These are phyloP conservation scores for Agelaius phoeniceus DNA, from an alignment of 2,113 vertebrate species.

Conservation along the genomic window DNA sequence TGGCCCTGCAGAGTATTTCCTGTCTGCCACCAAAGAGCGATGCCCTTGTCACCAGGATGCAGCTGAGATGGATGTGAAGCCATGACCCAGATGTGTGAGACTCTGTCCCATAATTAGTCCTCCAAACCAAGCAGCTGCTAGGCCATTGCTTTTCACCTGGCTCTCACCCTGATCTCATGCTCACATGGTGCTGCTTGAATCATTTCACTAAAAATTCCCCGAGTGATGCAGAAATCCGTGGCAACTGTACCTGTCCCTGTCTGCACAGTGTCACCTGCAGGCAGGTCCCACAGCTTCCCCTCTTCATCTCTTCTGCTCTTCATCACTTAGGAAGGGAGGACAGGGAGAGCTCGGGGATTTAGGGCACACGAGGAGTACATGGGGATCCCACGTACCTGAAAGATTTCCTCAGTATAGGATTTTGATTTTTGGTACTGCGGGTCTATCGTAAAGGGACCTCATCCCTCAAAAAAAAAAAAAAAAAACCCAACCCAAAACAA, in stretches of 20 bases:
- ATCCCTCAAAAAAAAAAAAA: background rate
- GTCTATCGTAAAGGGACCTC: background rate
- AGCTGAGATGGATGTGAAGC: background rate
- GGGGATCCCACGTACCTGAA: background rate
- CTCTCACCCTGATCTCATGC: background rate
- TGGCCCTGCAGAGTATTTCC: background rate
- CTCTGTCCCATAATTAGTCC: background rate
- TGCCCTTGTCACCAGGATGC: background rate
- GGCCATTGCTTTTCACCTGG: background rate
- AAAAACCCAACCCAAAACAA: background rate
- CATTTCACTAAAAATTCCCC: background rate
- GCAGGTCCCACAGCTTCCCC: background rate
- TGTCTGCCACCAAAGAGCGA: background rate
- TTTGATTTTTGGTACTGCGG: background rate
- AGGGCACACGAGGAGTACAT: background rate
- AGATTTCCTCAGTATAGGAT: background rate
- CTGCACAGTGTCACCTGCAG: background rate
- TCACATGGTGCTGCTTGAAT: background rate
- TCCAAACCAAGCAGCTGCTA: background rate
- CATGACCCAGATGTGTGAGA: conserved; percentile 4
- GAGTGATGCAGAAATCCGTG: background rate
- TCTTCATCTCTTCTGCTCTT: background rate
- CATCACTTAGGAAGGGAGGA: background rate
- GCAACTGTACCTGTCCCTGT: background rate
- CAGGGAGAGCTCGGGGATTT: fast-evolving